Conservation (phyloP, 2,888 invertebrate genomes). For the Marasmarcha lunaedactyla region DNA sequence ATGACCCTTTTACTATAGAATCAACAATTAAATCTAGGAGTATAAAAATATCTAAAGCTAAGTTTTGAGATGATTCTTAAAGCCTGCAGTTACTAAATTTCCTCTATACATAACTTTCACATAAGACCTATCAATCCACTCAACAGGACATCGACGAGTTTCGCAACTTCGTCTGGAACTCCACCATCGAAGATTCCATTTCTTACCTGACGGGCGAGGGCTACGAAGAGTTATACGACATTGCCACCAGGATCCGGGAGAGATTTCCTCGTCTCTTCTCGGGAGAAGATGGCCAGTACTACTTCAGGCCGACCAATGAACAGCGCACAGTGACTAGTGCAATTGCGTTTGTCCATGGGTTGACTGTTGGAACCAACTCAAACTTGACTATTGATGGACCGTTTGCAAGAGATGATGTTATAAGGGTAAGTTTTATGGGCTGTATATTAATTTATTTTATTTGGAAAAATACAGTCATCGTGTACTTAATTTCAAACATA, state of each 20-base stretch:
- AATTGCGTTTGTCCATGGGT: constrained; percentile 71
- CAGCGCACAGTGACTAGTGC: constrained; percentile 73
- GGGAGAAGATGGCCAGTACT: constrained; percentile 44
- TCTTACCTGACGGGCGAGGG: constrained; percentile 71
- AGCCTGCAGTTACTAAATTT: too few relatives aligned
- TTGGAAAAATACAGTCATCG: too few relatives aligned
- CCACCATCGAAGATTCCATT: constrained; percentile 65
- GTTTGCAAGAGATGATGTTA: constrained; percentile 31
- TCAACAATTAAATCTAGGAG: too few relatives aligned
- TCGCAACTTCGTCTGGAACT: constrained; percentile 75
- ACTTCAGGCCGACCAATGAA: constrained; percentile 74
- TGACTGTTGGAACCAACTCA: constrained; percentile 29
- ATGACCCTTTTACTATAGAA: too few relatives aligned
- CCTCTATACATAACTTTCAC: too few relatives aligned
- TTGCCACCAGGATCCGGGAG: constrained; percentile 53
- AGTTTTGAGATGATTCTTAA: too few relatives aligned
- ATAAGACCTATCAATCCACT: too few relatives aligned
- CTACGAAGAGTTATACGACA: constrained; percentile 74
- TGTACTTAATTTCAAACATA: too few relatives aligned
- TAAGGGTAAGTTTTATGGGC: constrained; percentile 41
- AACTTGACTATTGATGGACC: constrained; percentile 5
- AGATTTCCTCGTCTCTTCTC: constrained; percentile 48
- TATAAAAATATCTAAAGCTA: too few relatives aligned
- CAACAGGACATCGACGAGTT: constrained; percentile 74
- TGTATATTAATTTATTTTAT: too few relatives aligned